Evolutionary conservation across 2,113 vertebrate species (phyloP), one percentile per base, ranked within the genome.

Genomic region (Perca flavescens): DNA sequence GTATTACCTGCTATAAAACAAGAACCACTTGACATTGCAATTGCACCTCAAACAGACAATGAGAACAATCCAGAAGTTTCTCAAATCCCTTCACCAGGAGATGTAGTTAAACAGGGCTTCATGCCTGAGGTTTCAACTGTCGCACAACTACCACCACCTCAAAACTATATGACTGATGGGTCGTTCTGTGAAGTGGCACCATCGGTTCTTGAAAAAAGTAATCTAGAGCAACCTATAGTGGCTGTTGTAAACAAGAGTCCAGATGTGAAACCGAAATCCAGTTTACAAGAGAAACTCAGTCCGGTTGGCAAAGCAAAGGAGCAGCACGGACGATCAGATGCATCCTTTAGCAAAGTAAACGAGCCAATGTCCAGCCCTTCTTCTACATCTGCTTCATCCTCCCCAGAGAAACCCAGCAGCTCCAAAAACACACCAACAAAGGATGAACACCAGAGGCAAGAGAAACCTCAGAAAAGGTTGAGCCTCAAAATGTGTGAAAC

Each of bases 401-500:
- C 91, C 69, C 88, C 90, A 36, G 94, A 94, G 63, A 92, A 91
- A 83, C 92, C 89, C 11, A 71, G 91, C 85, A 93, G 93, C 83
- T 92, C 93, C 57, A 95, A 94, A 93, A 92, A 81, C 83, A 88
- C 85, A 5, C 94, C 91, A 52, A 87, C 77, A 1, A 94, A 94
- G 83, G 88, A 89, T 56, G 91, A 92, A 36, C 6, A 25, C n/a
- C 80, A 72, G 66, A 93, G 82, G 75, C 94, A 88, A 84, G 79
- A 97, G 56, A 93, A 97, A 94, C 31, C 79, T 46, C 95, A 0
- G 95, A 97, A 87, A 76, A 91, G 87, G 75, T 31, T 87, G 17
- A 89, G 88, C 53, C 88, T 89, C 21, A 92, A 92, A 80, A 85
- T 93, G 87, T 89, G 85, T 70, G 93, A 94, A 0, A 83, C 91